Conservation (phyloP, 2,888 invertebrate species). For the Lagria hirta region DNA sequence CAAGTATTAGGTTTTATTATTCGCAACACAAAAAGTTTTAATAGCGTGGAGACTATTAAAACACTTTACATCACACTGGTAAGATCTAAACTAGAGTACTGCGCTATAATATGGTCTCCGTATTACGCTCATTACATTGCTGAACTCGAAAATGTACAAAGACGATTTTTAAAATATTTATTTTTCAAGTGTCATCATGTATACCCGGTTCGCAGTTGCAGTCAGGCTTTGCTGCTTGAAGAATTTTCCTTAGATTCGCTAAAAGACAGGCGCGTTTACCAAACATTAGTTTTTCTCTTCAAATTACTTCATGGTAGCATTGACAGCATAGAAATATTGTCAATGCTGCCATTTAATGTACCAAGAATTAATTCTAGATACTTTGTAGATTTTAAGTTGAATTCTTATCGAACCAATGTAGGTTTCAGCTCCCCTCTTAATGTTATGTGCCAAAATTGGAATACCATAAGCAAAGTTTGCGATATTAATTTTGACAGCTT, state of each 20-base stretch:
- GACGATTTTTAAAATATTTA: slow-evolving; percentile 2
- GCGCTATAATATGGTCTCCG: slow-evolving; percentile 3
- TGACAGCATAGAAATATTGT: slow-evolving; percentile 1
- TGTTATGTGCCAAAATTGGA: no score
- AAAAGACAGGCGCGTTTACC: not conserved
- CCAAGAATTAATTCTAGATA: not conserved
- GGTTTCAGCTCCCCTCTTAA: not conserved
- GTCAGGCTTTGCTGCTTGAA: not conserved
- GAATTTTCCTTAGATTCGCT: not conserved
- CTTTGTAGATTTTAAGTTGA: not conserved
- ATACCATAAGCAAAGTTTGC: no score
- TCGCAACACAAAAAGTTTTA: not conserved
- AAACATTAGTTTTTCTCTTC: not conserved
- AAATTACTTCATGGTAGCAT: not conserved
- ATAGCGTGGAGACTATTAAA: not conserved
- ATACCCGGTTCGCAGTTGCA: not conserved
- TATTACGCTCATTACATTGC: not conserved
- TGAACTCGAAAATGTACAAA: not conserved
- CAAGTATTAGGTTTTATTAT: slow-evolving; percentile 2
- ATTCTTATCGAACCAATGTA: not conserved
- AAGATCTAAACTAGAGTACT: slow-evolving; percentile 5
- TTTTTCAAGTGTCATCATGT: slow-evolving; percentile 1
- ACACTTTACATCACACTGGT: not conserved
- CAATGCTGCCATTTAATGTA: not conserved
- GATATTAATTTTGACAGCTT: no score